Base-by-base conservation (phyloP, 2,888 invertebrate genomes). In the Tipula confusa region DNA sequence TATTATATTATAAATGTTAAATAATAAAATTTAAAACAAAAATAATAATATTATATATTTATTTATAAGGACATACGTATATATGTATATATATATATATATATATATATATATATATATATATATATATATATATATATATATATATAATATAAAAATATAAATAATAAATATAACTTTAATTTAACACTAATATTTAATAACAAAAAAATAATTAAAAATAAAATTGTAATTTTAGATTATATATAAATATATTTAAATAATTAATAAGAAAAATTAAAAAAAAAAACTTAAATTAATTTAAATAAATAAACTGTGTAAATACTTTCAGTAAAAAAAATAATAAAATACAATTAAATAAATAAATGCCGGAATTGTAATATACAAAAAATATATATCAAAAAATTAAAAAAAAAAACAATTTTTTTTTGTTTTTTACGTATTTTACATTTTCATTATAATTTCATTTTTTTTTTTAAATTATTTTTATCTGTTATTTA, bases 201-300 rank as follows among this genome's bases (percentile, higher is more conserved):
- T 64, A 64, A 64, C 64, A 64, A 64, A 43, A 64, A 64, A 9
- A 64, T 64, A 64, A 64, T 64, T 64, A 64, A 64, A 64, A 24
- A 64, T 64, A 64, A 64, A 64, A 64, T 64, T 64, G 64, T 64
- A 64, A 64, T 64, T 64, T 64, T 64, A 64, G 64, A 64, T 64
- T 64, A 64, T 64, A 64, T 9, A 64, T 38, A 38, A n/a, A 43
- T 64, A 64, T 64, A 64, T 64, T 24, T 64, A 64, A 24, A 64
- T 24, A 64, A 64, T 64, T 64, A 64, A 18, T 64, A 64, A 64
- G 64, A 64, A 64, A 64, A 64, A 24, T 64, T 24, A 7, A 64
- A 64, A 64, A 64, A 64, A 24, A 24, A 64, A 64, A 64, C 64
- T 64, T 64, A 64, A 64, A 64, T 64, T 64, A 64, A 64, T 64